These are phyloP conservation scores for Spea multiplicata DNA, from an alignment of 2,113 vertebrate species.

Conservation along the genomic window DNA sequence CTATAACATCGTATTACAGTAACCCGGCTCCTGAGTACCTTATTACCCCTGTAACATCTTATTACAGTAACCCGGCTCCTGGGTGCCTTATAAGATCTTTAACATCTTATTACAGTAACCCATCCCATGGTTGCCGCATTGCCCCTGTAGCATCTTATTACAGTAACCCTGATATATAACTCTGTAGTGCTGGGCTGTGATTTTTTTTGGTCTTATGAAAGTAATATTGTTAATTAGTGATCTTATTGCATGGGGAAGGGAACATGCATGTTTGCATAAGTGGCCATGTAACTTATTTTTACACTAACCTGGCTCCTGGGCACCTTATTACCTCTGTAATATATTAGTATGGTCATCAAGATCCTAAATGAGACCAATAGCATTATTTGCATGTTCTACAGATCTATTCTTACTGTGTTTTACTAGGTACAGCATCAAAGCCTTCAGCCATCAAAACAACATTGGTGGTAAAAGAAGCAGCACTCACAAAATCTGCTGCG, in stretches of 20 bases:
- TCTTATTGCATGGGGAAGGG: too few relatives aligned
- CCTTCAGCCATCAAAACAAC: neutral
- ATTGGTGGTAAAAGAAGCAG: slow-evolving; percentile 11
- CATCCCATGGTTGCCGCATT: neutral
- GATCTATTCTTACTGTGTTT: neutral
- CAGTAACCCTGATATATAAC: neutral
- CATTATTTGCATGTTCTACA: too few relatives aligned
- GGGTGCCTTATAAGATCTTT: neutral
- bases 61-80: neutral
- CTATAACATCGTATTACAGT: neutral
- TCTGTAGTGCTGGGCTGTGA: too few relatives aligned
- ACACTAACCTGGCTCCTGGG: too few relatives aligned
- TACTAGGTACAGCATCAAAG: neutral
- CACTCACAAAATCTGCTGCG: neutral
- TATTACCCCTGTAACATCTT: neutral
- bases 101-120: neutral
- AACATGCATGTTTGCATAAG: too few relatives aligned
- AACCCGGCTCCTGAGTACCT: neutral
- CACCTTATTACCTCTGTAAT: too few relatives aligned
- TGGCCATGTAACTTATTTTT: too few relatives aligned
- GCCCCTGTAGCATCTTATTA: neutral
- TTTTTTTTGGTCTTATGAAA: too few relatives aligned
- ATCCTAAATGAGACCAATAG: too few relatives aligned
- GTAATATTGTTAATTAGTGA: too few relatives aligned
- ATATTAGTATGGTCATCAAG: too few relatives aligned